These are phyloP conservation scores for Paelopatides confundens DNA, from an alignment of 53 echinoderm and acorn worm species.

Conservation along the genomic window DNA sequence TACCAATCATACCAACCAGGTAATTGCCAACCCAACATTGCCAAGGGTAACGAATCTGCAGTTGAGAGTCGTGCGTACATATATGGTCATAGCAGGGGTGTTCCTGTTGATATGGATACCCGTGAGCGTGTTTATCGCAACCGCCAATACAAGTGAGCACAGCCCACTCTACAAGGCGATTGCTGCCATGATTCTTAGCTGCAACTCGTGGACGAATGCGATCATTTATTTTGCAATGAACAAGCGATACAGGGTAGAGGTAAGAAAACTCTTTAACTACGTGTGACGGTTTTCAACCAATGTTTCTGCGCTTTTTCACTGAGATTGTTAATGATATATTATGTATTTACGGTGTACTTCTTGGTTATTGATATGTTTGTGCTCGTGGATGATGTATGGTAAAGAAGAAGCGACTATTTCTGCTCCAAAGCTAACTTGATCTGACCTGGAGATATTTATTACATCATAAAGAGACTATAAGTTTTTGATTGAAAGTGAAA, in stretches of 20 bases:
- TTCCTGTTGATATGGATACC: background rate
- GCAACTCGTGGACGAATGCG: background rate
- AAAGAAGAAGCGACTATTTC: too few species aligned
- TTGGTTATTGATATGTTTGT: too few species aligned
- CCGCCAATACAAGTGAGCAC: background rate
- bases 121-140: background rate
- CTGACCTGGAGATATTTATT: too few species aligned
- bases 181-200: background rate
- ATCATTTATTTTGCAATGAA: slow-evolving; percentile 1
- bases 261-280: background rate
- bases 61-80: background rate
- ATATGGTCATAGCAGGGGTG: background rate
- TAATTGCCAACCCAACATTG: background rate
- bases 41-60: background rate
- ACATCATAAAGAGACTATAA: too few species aligned
- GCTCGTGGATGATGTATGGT: too few species aligned
- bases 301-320: too few species aligned
- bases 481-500: too few species aligned
- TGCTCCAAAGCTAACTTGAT: too few species aligned
- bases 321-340: too few species aligned
- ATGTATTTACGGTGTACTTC: too few species aligned
- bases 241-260: background rate
- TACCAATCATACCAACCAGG: too few species aligned
- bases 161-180: background rate
- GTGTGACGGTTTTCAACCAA: too few species aligned